A percentile compares a stretch with the other conserved stretches of the same genome.
Evolutionary conservation across 1,140 invertebrate species (phyloP).

Genomic region (Sitobion miscanthi): DNA sequence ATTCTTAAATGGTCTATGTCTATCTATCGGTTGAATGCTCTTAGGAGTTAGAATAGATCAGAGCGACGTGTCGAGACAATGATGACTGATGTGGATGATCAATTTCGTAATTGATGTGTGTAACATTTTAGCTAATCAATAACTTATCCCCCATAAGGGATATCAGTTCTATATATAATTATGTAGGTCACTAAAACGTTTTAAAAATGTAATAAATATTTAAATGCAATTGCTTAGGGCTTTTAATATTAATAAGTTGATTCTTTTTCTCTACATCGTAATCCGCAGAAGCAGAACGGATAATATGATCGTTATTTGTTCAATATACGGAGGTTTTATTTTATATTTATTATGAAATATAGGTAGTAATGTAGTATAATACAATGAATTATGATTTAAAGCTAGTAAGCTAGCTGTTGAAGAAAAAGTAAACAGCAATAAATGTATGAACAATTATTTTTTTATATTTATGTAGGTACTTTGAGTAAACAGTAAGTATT

Average conservation of each 20-base stretch:
- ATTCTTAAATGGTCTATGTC: conserved; percentile 20
- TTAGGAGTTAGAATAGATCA: not conserved
- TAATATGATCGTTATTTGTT: not conserved
- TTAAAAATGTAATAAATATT: not conserved
- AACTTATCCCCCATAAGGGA: not conserved
- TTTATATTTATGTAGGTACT: no score
- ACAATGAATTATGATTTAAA: not conserved
- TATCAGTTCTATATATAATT: not conserved
- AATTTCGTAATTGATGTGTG: not conserved
- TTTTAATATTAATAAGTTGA: not conserved
- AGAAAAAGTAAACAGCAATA: no score
- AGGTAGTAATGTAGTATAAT: not conserved
- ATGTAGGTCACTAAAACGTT: not conserved
- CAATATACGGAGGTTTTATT: not conserved
- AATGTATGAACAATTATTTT: no score
- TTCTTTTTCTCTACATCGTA: not conserved
- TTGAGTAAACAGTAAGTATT: no score
- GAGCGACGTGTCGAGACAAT: not conserved
- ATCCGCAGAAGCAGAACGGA: not conserved
- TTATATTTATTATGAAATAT: not conserved
- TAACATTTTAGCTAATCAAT: not conserved
- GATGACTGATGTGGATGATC: not conserved
- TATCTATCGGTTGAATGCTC: conserved; percentile 20
- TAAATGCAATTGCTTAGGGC: not conserved
- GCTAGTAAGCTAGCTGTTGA: no score